Base-by-base conservation (phyloP, 2,797 vertebrate genomes). In the Helostoma temminkii region DNA sequence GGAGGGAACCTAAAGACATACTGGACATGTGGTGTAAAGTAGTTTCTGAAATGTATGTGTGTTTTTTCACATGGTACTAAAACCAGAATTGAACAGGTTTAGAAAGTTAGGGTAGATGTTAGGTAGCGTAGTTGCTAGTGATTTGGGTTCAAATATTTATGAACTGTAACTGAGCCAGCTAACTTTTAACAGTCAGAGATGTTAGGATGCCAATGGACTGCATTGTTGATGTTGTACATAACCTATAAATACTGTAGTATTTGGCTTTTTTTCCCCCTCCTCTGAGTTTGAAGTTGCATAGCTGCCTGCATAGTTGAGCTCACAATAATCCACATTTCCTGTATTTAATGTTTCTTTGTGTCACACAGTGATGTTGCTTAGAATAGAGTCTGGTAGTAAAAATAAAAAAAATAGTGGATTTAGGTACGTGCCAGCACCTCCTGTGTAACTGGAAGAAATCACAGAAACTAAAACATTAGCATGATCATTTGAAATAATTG, bases 141-240 rank as follows among this genome's bases (percentile, higher is more conserved):
- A 14, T 67, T 78, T 6, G 45, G 80, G 65, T 89, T 88, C 46
- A 64, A 74, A 66, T 90, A 87, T 92, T 88, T 89, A 84, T 85
- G 84, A 91, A 84, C 80, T 93, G 85, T 92, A 92, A 87, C 93
- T 94, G 93, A 94, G 93, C 94, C 92, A 91, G 74, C 83, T 71
- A 79, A 87, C 64, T 74, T 76, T 55, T 64, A 82, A 78, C 65
- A 56, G 77, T 77, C 66, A 1, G 73, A 52, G 28, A 65, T 65
- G 22, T 74, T 76, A 60, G 69, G 64, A 78, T 45, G 86, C 91
- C 84, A 62, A 52, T 34, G 76, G 89, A 93, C 92, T 91, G 91
- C 92, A 84, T 85, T 77, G 79, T 68, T 63, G 55, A 72, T 77
- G 75, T 84, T 91, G 91, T 91, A 90, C 74, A 89, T 89, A 88